Percentiles rank a stretch among this genome's conserved stretches.
Conservation (phyloP, 2,888 invertebrate species). For the Unio delphinus region DNA sequence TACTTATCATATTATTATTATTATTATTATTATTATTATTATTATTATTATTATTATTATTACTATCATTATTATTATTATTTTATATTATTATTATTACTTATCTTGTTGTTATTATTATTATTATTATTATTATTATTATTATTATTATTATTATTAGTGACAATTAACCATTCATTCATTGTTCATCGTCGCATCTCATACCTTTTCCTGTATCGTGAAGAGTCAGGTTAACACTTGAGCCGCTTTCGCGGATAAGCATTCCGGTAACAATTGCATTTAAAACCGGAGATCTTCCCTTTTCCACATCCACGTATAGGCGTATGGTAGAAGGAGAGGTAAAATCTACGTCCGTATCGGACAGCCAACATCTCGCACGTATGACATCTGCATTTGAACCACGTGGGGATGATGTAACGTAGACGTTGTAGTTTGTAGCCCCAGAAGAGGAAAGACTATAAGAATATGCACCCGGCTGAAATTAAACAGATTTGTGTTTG, state of each 20-base stretch:
- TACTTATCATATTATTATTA: too few species aligned
- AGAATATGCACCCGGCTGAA: too few species aligned
- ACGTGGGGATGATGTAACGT: slow-evolving; percentile 1
- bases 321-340: background rate
- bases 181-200: too few species aligned
- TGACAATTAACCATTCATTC: too few species aligned
- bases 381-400: slow-evolving; percentile 10
- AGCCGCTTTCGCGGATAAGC: background rate
- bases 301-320: slow-evolving; percentile 6
- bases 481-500: too few species aligned
- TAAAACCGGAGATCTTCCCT: slow-evolving; percentile 13
- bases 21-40: too few species aligned
- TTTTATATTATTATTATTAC: too few species aligned
- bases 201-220: slow-evolving; percentile 12
- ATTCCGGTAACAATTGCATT: slow-evolving; percentile 10
- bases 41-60: too few species aligned
- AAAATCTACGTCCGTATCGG: slow-evolving; percentile 6
- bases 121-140: too few species aligned
- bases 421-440: background rate
- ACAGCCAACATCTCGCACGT: slow-evolving; percentile 7
- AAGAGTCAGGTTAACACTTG: background rate
- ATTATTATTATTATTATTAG: too few species aligned
- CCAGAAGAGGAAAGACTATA: background rate
- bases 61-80: too few species aligned
- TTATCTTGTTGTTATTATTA: too few species aligned